Percentiles rank a stretch among this genome's conserved stretches.
Evolutionary conservation across 92 coral and sea anemone species (phyloP).

Genomic region (Actinostola sp.): DNA sequence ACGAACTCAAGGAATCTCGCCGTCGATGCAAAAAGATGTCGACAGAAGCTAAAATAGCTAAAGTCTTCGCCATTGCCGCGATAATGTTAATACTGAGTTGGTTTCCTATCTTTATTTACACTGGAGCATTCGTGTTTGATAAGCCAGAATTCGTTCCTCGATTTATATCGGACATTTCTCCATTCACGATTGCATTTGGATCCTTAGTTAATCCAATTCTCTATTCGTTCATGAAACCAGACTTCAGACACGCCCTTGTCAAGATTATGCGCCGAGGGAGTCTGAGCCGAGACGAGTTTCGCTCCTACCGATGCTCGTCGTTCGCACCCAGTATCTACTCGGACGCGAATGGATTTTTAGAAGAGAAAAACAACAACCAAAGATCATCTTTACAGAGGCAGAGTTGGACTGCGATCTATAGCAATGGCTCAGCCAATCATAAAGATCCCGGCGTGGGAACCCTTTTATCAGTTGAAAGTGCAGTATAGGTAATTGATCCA

Average conservation of each 20-base stretch:
- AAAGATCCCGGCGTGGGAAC: neutral
- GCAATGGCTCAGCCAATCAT: neutral
- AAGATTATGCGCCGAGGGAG: conserved; percentile 18
- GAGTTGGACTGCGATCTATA: conserved; percentile 8
- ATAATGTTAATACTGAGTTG: conserved; percentile 60
- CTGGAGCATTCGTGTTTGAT: conserved; percentile 26
- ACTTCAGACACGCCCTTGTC: conserved; percentile 43
- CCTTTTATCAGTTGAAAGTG: conserved; percentile 30
- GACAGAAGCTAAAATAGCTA: conserved; percentile 71
- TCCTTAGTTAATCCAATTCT: conserved; percentile 63
- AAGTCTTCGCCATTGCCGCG: conserved; percentile 59
- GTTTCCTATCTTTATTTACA: conserved; percentile 60
- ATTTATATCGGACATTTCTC: conserved; percentile 33
- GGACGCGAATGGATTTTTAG: conserved; percentile 9
- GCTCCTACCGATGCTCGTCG: conserved; percentile 26
- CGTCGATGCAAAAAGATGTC: conserved; percentile 53
- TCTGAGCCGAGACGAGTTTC: neutral
- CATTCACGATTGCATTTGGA: conserved; percentile 67
- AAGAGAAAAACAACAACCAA: conserved; percentile 19
- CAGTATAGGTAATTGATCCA: neutral
- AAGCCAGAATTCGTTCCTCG: conserved; percentile 37
- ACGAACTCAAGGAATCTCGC: conserved; percentile 18
- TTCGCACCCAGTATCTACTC: conserved; percentile 27
- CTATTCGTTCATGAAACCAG: conserved; percentile 74
- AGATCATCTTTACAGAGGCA: neutral